Conservation (phyloP, 2,113 vertebrate genomes). For the Platysternon megacephalum region DNA sequence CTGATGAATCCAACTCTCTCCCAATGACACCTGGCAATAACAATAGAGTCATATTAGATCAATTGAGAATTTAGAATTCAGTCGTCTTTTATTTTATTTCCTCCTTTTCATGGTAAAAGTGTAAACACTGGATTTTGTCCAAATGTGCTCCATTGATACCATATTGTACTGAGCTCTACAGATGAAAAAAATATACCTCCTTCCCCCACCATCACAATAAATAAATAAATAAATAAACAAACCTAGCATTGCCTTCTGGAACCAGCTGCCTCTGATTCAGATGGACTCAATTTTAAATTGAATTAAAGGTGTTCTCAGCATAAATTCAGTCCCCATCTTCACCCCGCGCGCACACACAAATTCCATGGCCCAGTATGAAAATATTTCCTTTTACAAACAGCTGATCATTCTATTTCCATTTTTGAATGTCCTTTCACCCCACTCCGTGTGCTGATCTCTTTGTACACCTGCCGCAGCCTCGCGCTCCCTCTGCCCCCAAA, state of each 20-base stretch:
- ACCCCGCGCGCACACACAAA: background rate
- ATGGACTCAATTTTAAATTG: background rate
- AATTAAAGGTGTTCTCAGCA: background rate
- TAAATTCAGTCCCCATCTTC: too few species aligned
- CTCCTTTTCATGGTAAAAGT: background rate
- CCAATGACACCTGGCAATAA: background rate
- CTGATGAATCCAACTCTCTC: background rate
- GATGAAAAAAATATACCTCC: background rate
- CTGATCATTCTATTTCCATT: background rate
- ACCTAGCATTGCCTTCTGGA: background rate
- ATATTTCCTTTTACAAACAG: background rate
- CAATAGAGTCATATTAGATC: background rate
- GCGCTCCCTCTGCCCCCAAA: background rate
- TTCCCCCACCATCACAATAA: background rate
- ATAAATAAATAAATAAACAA: background rate
- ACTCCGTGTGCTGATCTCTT: background rate
- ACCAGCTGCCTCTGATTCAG: background rate
- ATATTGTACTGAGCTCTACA: background rate
- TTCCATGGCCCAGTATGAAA: background rate
- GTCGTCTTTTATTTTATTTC: background rate
- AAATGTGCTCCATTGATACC: background rate
- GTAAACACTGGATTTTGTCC: background rate
- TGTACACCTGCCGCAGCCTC: background rate
- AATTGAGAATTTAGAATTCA: background rate
- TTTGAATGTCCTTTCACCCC: background rate